phyloP scores from a whole-genome alignment of 1,140 invertebrate species.

The Callitettix versicolor region DNA sequence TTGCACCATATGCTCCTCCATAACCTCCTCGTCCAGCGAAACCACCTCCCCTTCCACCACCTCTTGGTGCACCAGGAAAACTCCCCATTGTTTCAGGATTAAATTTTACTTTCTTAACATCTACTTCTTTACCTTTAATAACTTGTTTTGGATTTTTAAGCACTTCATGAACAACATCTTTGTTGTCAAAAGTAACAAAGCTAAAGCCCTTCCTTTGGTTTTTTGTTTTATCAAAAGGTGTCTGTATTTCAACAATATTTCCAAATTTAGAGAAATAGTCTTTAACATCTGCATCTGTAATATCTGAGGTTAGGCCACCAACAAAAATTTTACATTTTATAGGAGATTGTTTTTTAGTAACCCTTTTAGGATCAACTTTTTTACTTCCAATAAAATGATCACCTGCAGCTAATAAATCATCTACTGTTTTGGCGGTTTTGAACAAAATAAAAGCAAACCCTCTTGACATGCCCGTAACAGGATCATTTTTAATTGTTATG shows the following conservation, averaged over 20 bases:
- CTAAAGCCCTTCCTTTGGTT: slow-evolving; percentile 55
- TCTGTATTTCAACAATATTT: slow-evolving; percentile 50
- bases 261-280: slow-evolving; percentile 50
- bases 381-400: slow-evolving; percentile 46
- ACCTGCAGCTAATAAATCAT: slow-evolving; percentile 29
- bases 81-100: slow-evolving; percentile 35
- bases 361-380: slow-evolving; percentile 54
- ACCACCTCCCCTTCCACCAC: slow-evolving; percentile 6
- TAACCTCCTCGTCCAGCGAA: slow-evolving; percentile 4
- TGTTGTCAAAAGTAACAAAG: slow-evolving; percentile 54
- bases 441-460: slow-evolving; percentile 64
- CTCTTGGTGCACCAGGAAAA: slow-evolving; percentile 19
- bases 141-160: slow-evolving; percentile 49
- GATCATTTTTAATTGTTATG: slow-evolving; percentile 51
- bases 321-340: slow-evolving; percentile 55
- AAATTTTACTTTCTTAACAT: slow-evolving; percentile 42
- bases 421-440: slow-evolving; percentile 45
- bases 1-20: slow-evolving; percentile 31
- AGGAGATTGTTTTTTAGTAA: slow-evolving; percentile 40
- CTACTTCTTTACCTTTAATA: slow-evolving; percentile 51
- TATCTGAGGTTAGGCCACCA: slow-evolving; percentile 51
- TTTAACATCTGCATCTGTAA: slow-evolving; percentile 51
- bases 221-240: slow-evolving; percentile 60
- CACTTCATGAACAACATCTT: slow-evolving; percentile 48
- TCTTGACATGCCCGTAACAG: slow-evolving; percentile 47